Base-by-base conservation (phyloP, 2,113 vertebrate genomes). In the Gadus macrocephalus region DNA sequence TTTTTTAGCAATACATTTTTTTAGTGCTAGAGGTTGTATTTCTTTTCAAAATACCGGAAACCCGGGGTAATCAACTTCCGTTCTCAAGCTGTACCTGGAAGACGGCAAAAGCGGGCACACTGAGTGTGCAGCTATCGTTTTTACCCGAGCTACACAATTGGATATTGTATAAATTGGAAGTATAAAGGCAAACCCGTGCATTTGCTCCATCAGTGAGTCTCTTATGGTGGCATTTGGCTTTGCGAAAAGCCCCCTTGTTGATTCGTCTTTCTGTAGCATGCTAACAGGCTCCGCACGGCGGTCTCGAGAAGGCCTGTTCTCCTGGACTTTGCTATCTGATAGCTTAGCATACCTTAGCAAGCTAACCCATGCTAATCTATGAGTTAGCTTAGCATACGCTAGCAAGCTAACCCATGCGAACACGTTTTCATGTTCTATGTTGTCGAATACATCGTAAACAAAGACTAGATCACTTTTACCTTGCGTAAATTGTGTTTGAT, bases 41-140 rank as follows among this genome's bases (percentile, higher is more conserved):
- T 49, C 9, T 14, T 9, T 49, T 49, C 42, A 14, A 49, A 49
- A 9, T 9, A 8, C 81, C 81, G 87, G 87, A 89, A 82, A 53
- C 2, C 0, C 8, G 60, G 56, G 62, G 59, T 68, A 64, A 78
- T 89, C 81, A 86, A 84, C 87, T 87, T 91, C 89, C 89, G 78
- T 84, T 90, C 81, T 88, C 78, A 86, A 77, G 74, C 85, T 77
- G 79, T 73, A 64, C 59, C 84, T 76, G 80, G 77, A 74, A 83
- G 84, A 88, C 84, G 75, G 84, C 71, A 74, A 80, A 68, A 89
- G 89, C 88, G 88, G 86, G 84, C 86, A 85, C 73, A 85, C 69
- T 68, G 79, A 83, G 80, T 67, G 75, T 78, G 15, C 56, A 38
- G 78, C 78, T 71, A 62, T 76, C 72, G 77, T 84, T 79, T 80